phyloP scores from a whole-genome alignment of 2,888 invertebrate genomes.

The Chironomus riparius region DNA sequence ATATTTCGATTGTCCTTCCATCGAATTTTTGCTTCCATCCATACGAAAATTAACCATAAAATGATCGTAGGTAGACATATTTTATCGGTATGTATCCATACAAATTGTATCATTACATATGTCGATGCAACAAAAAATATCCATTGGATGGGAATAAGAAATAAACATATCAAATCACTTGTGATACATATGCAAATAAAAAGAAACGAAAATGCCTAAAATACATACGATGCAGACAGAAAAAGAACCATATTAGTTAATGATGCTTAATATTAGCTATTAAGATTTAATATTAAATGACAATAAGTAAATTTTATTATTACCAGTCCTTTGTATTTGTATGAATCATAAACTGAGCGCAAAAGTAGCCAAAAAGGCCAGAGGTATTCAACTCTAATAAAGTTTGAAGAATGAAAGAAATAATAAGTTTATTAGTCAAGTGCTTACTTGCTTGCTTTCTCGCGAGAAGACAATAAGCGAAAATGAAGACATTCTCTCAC shows the following conservation, averaged over 20 bases:
- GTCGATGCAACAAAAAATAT: slow-evolving; percentile 96
- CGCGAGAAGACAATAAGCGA: background rate
- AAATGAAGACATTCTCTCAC: slow-evolving; percentile 25
- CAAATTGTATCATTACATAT: slow-evolving; percentile 98
- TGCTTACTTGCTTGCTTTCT: no score
- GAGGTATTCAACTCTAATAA: slow-evolving; percentile 74
- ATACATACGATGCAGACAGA: slow-evolving; percentile 32
- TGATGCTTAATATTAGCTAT: no score
- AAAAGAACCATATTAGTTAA: no score
- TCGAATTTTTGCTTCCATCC: slow-evolving; percentile 85
- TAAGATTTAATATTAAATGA: slow-evolving; percentile 26
- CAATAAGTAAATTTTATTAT: slow-evolving; percentile 37
- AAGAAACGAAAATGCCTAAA: slow-evolving; percentile 92
- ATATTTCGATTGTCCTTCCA: slow-evolving; percentile 72
- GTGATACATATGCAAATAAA: slow-evolving; percentile 97
- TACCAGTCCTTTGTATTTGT: slow-evolving; percentile 95
- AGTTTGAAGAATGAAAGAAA: no score
- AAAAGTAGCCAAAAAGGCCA: slow-evolving; percentile 98
- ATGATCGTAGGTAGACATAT: slow-evolving; percentile 90
- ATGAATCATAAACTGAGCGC: slow-evolving; percentile 92
- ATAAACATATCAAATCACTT: slow-evolving; percentile 96
- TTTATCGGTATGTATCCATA: slow-evolving; percentile 76
- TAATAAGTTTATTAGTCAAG: no score
- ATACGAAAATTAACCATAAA: slow-evolving; percentile 88
- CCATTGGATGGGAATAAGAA: slow-evolving; percentile 97